Conservation (phyloP, 2,888 invertebrate species). For the Lasioglossum oenotherae region DNA sequence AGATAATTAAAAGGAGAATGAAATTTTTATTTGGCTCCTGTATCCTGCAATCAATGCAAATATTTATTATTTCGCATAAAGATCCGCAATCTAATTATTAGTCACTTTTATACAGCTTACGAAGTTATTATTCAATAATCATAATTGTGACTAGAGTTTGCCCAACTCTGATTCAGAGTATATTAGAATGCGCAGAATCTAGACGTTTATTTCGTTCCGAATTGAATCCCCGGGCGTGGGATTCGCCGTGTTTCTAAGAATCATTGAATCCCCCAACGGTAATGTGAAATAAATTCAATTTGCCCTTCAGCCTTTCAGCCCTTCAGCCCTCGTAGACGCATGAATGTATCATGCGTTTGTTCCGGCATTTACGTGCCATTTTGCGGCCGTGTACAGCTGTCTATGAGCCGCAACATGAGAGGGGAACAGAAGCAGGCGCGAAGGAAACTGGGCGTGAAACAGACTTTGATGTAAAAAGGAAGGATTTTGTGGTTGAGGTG, state of each 20-base stretch:
- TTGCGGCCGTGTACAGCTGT: slow-evolving; percentile 46
- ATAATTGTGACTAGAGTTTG: no score
- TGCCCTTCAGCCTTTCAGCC: slow-evolving; percentile 1
- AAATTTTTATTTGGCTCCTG: no score
- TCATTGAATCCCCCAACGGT: background rate
- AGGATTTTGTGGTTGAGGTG: slow-evolving; percentile 72
- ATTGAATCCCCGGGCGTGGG: background rate
- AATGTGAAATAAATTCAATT: slow-evolving; percentile 30
- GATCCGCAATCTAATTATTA: no score
- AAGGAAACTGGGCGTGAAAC: slow-evolving; percentile 76
- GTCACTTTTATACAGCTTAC: no score
- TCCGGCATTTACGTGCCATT: slow-evolving; percentile 28
- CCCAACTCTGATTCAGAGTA: background rate
- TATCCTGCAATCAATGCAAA: no score
- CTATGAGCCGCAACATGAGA: slow-evolving; percentile 52
- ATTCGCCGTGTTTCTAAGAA: background rate
- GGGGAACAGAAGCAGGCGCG: slow-evolving; percentile 57
- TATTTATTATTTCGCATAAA: no score
- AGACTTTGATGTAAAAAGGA: slow-evolving; percentile 73
- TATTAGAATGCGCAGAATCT: background rate
- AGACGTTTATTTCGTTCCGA: background rate
- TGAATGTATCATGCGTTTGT: slow-evolving; percentile 26
- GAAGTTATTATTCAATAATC: no score
- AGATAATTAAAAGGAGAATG: no score
- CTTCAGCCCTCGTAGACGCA: slow-evolving; percentile 4